Conservation (phyloP, 2,888 invertebrate species). For the Tenthredo livida region DNA sequence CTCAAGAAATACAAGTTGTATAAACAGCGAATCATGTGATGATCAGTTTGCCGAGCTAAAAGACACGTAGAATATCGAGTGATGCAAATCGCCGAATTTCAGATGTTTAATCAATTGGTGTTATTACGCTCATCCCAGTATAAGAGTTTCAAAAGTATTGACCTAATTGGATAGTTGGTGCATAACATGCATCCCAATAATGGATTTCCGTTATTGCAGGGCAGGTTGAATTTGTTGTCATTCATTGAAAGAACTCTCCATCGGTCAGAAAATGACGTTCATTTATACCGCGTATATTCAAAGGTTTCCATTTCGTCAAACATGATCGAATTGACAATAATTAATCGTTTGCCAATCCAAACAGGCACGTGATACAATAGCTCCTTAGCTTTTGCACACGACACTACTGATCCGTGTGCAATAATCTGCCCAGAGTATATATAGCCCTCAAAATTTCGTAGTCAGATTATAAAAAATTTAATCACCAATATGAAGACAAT, state of each 20-base stretch:
- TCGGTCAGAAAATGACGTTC: neutral
- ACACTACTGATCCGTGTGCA: neutral
- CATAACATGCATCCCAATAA: neutral
- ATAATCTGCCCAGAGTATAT: neutral
- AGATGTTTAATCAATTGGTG: neutral
- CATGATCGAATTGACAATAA: neutral
- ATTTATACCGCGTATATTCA: too few relatives aligned
- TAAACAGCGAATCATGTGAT: neutral
- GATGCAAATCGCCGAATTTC: neutral
- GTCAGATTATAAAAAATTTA: neutral
- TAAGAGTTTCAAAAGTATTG: neutral
- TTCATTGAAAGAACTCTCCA: neutral
- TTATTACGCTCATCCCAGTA: neutral
- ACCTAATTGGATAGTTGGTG: neutral
- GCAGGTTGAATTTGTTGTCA: neutral
- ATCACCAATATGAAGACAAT: slow-evolving; percentile 19
- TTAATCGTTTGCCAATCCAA: neutral
- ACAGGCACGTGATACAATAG: neutral
- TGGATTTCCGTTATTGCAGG: neutral
- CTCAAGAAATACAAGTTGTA: too few relatives aligned
- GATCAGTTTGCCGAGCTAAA: neutral
- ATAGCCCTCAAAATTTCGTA: neutral
- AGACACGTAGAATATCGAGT: neutral
- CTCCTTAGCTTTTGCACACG: neutral
- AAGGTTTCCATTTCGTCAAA: too few relatives aligned